Evolutionary conservation across 2,113 vertebrate genomes (phyloP).

Genomic region (Spea multiplicata): DNA sequence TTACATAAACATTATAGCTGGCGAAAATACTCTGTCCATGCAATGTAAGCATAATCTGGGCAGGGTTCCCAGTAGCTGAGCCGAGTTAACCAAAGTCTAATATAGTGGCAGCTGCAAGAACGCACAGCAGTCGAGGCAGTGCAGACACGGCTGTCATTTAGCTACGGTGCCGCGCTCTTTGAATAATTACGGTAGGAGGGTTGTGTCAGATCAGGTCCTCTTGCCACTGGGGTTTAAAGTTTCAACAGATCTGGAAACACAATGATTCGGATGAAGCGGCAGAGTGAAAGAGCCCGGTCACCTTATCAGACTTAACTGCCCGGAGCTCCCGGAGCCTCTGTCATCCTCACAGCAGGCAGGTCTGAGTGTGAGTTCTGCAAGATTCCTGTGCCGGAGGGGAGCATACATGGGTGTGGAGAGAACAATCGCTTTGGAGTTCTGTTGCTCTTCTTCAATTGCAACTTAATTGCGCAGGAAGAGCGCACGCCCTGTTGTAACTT

Average conservation of each 20-base stretch:
- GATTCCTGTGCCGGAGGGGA: slow-evolving; percentile 4
- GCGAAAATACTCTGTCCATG: neutral
- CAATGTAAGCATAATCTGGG: neutral
- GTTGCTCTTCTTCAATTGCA: neutral
- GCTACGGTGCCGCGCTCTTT: slow-evolving; percentile 23
- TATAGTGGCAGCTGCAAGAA: no score
- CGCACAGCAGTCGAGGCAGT: neutral
- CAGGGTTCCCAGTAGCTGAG: neutral
- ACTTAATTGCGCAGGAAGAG: slow-evolving; percentile 2
- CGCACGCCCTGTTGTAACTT: slow-evolving; percentile 34
- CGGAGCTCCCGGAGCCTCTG: neutral
- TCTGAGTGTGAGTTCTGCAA: neutral
- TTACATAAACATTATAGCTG: no score
- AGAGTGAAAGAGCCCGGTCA: slow-evolving; percentile 12
- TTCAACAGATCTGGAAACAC: slow-evolving; percentile 49
- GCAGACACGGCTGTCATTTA: accelerated
- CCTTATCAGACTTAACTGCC: slow-evolving; percentile 1
- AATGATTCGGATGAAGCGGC: slow-evolving; percentile 46
- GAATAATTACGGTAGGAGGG: slow-evolving; percentile 63
- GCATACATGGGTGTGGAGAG: neutral
- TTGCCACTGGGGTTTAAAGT: slow-evolving; percentile 68
- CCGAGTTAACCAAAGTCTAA: no score
- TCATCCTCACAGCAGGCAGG: no score
- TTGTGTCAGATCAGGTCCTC: slow-evolving; percentile 49
- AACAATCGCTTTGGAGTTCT: neutral